Evolutionary conservation across 2,797 vertebrate species (phyloP), one percentile per base, ranked within the genome.

Genomic region (Bufotes viridis): DNA sequence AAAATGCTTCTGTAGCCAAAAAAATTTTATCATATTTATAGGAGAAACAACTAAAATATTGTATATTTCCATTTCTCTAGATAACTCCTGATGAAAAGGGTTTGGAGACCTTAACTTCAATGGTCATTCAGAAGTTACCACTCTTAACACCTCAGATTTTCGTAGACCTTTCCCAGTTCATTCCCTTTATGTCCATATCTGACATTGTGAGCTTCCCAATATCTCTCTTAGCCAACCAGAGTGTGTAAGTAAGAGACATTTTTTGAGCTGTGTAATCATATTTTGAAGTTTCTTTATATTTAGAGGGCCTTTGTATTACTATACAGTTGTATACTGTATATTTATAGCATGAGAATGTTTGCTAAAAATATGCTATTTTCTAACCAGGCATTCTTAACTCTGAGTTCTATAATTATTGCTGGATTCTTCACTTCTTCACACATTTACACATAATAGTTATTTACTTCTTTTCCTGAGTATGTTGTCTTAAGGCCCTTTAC

Each of bases 131-230:
- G 57, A 96, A 95, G 89, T 96, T 97, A 90, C 96, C 96, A 0
- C 93, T 90, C 42, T 96, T 98, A 88, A 97, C 96, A 42, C 97
- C 97, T 13, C 96, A 97, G 90, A 93, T 98, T 85, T 97, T 98
- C 82, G 94, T 97, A 13, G 96, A 98, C 90, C 94, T 98, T 88
- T 97, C 96, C 14, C 97, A 97, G 81, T 97, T 98, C 93, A 96
- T 98, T 75, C 97, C 97, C 53, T 98, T 97, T 92, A 95, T 98
- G 97, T 96, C 97, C 0, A 96, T 97, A 76, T 95, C 96, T 6
- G 96, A 98, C 92, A 97, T 98, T 81, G 95, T 96, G 94, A 96
- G 94, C 90, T 96, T 98, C 85, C 97, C 97, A 0, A 94, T 95
- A 1, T 96, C 96, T 1, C 94, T 98, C 86, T 93, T 98, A 87